A percentile compares a stretch with the other conserved stretches of the same genome.
These are phyloP conservation scores for Drosophila prolongata DNA, from an alignment of 2,888 invertebrate genomes.

Conservation along the genomic window DNA sequence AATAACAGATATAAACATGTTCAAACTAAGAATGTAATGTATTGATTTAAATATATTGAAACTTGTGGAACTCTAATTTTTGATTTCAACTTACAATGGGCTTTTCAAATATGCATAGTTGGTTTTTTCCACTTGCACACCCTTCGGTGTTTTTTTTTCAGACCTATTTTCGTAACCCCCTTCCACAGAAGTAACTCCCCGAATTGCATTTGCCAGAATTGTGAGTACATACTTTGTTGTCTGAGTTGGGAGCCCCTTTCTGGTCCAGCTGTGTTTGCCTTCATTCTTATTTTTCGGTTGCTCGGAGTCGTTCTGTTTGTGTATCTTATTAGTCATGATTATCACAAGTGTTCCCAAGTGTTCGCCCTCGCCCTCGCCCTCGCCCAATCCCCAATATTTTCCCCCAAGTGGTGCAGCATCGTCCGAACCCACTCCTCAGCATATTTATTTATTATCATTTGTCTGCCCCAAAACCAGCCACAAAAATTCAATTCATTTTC, in stretches of 20 bases:
- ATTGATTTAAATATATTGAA: too few relatives aligned
- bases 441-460: slow-evolving; percentile 74
- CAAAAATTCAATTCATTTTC: slow-evolving; percentile 60
- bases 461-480: slow-evolving; percentile 48
- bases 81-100: too few relatives aligned
- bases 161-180: slow-evolving; percentile 29
- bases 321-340: slow-evolving; percentile 78
- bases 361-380: slow-evolving; percentile 28
- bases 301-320: slow-evolving; percentile 48
- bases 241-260: slow-evolving; percentile 10
- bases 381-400: slow-evolving; percentile 10
- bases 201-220: slow-evolving; percentile 28
- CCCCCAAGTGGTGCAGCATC: slow-evolving; percentile 65
- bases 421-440: slow-evolving; percentile 2
- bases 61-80: too few relatives aligned
- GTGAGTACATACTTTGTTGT: slow-evolving; percentile 34
- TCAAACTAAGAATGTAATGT: too few relatives aligned
- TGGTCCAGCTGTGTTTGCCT: slow-evolving; percentile 66
- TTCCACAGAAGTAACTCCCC: slow-evolving; percentile 7
- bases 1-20: too few relatives aligned
- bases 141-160: neutral
- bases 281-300: slow-evolving; percentile 24
- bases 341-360: slow-evolving; percentile 77
- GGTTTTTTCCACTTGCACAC: slow-evolving; percentile 7
- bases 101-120: neutral